Percentiles rank a stretch among this genome's conserved stretches.
Conservation (phyloP, 2,113 vertebrate genomes). For the Sinocyclocheilus rhinocerous region DNA sequence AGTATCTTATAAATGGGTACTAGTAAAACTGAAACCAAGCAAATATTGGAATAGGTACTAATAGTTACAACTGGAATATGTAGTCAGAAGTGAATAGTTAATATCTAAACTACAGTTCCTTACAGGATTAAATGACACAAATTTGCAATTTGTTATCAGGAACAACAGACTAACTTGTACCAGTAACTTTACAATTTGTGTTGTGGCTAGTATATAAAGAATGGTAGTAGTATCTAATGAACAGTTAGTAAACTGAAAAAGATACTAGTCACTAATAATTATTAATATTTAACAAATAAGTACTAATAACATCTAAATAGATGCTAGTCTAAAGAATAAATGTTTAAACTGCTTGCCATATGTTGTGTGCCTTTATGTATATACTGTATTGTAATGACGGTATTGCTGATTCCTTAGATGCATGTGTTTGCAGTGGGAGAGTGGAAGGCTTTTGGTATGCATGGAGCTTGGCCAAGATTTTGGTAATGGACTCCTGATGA, state of each 20-base stretch:
- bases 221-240: background rate
- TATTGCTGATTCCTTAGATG: conserved; percentile 8
- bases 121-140: background rate
- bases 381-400: background rate
- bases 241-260: background rate
- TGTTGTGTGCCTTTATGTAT: background rate
- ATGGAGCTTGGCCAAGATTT: conserved; percentile 59
- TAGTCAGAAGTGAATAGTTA: background rate
- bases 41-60: background rate
- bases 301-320: background rate
- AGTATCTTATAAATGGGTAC: background rate
- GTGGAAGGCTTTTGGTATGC: conserved; percentile 61
- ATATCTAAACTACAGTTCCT: background rate
- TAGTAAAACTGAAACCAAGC: background rate
- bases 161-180: background rate
- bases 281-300: background rate
- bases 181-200: background rate
- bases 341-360: background rate
- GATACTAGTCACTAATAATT: background rate
- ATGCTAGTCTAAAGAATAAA: background rate
- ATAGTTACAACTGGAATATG: background rate
- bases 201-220: background rate
- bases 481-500: conserved; percentile 63
- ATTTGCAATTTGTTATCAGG: background rate
- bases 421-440: conserved; percentile 53